These are phyloP conservation scores for Acromyrmex charruanus DNA, from an alignment of 1,140 invertebrate genomes.

Conservation along the genomic window DNA sequence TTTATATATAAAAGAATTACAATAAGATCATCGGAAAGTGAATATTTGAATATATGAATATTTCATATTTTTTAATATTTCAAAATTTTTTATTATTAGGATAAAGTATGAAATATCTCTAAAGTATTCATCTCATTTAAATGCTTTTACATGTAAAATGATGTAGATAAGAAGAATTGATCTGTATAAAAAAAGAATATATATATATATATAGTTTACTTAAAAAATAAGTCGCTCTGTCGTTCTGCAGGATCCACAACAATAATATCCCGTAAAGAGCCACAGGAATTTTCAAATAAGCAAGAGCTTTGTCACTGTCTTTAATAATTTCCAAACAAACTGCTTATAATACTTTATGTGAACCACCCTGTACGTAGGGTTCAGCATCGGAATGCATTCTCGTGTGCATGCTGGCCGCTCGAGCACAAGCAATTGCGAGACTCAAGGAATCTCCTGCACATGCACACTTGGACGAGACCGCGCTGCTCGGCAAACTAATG, in stretches of 20 bases:
- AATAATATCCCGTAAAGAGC: background rate
- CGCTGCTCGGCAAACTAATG: slow-evolving; percentile 97
- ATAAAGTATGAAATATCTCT: background rate
- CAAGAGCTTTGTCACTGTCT: background rate
- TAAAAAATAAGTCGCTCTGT: background rate
- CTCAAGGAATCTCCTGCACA: slow-evolving; percentile 93
- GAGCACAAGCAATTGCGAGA: slow-evolving; percentile 96
- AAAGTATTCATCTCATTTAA: background rate
- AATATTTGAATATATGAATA: slow-evolving; percentile 7
- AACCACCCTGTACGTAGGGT: slow-evolving; percentile 88
- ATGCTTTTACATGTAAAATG: slow-evolving; percentile 3
- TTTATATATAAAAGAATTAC: slow-evolving; percentile 8
- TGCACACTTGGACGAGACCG: slow-evolving; percentile 97
- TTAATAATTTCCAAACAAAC: background rate
- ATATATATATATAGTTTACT: background rate
- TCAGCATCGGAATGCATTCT: slow-evolving; percentile 99
- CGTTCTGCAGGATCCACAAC: background rate
- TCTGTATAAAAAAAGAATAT: background rate
- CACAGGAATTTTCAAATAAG: background rate
- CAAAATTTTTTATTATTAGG: background rate
- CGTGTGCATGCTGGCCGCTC: slow-evolving; percentile 97
- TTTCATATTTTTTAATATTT: background rate
- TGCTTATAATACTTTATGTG: slow-evolving; percentile 20
- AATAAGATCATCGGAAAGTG: background rate
- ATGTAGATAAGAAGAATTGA: background rate